Evolutionary conservation across 2,797 vertebrate species (phyloP).

Genomic region (Hippocampus kuda): DNA sequence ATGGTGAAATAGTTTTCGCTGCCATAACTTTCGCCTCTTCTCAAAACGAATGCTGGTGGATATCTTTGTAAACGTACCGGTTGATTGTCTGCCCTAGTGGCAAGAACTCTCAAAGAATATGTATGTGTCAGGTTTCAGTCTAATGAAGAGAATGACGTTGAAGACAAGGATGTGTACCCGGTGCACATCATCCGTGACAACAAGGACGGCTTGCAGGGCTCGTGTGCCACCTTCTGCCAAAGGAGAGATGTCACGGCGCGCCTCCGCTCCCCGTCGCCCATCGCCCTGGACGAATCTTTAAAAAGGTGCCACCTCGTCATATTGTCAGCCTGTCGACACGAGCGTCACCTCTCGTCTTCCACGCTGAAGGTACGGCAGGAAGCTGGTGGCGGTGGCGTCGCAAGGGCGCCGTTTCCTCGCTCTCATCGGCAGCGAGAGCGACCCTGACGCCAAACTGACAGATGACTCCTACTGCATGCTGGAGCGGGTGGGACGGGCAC

Average conservation of each 20-base stretch:
- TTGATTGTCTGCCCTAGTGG: no score
- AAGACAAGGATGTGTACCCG: conserved; percentile 73
- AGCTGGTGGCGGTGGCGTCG: conserved; percentile 82
- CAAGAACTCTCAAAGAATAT: no score
- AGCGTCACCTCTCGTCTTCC: not conserved
- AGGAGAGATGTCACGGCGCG: conserved; percentile 71
- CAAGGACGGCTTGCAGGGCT: conserved; percentile 81
- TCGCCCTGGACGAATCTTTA: conserved; percentile 66
- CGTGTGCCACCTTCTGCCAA: conserved; percentile 75
- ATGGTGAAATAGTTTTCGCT: no score
- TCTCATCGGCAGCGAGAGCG: conserved; percentile 77
- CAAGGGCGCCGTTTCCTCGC: conserved; percentile 74
- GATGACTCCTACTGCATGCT: conserved; percentile 89
- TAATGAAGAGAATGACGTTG: conserved; percentile 66
- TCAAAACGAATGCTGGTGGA: no score
- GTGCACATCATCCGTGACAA: conserved; percentile 74
- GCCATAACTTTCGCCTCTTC: no score
- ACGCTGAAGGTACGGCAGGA: conserved; percentile 75
- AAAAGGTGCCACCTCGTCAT: conserved; percentile 61
- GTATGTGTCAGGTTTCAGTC: conserved; percentile 52
- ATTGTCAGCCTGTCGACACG: not conserved
- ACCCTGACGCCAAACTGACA: conserved; percentile 80
- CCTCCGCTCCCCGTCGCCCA: conserved; percentile 63
- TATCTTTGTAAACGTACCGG: no score
- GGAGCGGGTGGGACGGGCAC: conserved; percentile 83